These are phyloP conservation scores for Dioctria rufipes DNA, from an alignment of 2,888 invertebrate genomes.

Conservation along the genomic window DNA sequence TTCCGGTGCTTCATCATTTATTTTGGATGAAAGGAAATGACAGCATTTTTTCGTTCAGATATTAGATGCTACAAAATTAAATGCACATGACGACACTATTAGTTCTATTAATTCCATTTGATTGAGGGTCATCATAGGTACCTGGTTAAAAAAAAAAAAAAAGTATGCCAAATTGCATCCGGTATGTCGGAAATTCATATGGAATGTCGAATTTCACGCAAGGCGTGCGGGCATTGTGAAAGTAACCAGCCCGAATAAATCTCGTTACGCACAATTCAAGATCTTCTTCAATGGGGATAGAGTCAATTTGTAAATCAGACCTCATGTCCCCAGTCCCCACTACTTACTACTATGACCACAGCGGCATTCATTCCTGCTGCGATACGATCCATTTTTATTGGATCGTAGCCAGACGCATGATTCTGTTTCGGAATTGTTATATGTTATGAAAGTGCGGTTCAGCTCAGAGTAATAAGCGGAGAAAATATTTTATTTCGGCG, in stretches of 20 bases:
- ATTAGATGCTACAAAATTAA: too few species aligned
- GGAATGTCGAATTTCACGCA: conserved; percentile 41
- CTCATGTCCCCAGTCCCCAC: background rate
- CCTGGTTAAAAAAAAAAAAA: background rate
- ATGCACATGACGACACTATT: too few species aligned
- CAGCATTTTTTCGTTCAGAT: too few species aligned
- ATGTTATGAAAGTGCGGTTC: conserved; percentile 10
- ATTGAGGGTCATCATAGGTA: conserved; percentile 20
- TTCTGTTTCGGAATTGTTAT: conserved; percentile 10
- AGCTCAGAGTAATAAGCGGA: conserved; percentile 3
- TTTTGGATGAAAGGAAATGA: too few species aligned
- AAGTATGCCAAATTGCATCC: conserved; percentile 45
- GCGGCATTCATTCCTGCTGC: conserved; percentile 16
- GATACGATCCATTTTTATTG: conserved; percentile 30
- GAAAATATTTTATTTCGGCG: conserved; percentile 25
- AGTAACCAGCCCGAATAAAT: conserved; percentile 45
- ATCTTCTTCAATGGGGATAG: conserved; percentile 52
- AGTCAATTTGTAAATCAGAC: conserved; percentile 50
- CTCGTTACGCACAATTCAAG: conserved; percentile 51
- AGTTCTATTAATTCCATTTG: background rate
- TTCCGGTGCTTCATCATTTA: too few species aligned
- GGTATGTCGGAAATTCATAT: conserved; percentile 20
- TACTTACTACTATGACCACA: background rate
- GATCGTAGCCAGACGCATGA: conserved; percentile 44
- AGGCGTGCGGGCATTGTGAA: conserved; percentile 33